Conservation (phyloP, 2,797 vertebrate species). For the Sebastes iracundus region DNA sequence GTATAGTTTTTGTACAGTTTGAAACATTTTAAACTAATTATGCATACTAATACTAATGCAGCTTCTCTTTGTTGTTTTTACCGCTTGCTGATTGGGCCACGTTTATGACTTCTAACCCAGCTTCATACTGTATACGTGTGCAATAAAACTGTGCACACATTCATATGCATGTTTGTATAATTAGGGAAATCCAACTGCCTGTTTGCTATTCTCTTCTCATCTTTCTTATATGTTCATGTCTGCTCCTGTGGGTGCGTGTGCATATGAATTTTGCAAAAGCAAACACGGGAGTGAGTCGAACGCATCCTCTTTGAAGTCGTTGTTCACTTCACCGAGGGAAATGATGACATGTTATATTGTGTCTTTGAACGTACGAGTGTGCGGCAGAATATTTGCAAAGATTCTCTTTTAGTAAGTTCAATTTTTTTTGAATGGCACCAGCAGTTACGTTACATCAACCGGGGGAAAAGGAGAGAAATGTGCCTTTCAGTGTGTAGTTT, state of each 20-base stretch:
- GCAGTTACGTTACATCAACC: background rate
- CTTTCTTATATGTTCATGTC: conserved; percentile 15
- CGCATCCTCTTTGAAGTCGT: conserved; percentile 60
- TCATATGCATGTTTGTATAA: conserved; percentile 43
- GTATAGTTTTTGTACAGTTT: conserved; percentile 4
- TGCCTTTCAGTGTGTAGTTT: conserved; percentile 4
- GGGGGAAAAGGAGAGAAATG: background rate
- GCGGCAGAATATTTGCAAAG: conserved; percentile 3
- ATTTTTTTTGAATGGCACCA: background rate
- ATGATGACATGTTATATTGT: conserved; percentile 11
- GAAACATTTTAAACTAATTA: conserved; percentile 11
- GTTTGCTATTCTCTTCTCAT: conserved; percentile 49
- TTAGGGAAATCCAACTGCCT: conserved; percentile 26
- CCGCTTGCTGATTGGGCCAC: background rate
- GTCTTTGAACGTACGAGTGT: background rate
- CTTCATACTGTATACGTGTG: background rate
- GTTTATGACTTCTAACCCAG: background rate
- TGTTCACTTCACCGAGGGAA: conserved; percentile 29
- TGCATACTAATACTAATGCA: conserved; percentile 7
- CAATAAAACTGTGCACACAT: conserved; percentile 7
- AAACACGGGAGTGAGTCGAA: conserved; percentile 16
- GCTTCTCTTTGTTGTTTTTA: conserved; percentile 5
- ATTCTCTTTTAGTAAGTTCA: background rate
- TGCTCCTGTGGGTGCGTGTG: conserved; percentile 44
- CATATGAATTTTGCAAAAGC: conserved; percentile 29